Percentiles rank a stretch among this genome's conserved stretches.
Evolutionary conservation across 2,113 vertebrate genomes (phyloP).

Genomic region (Ovis aries): ARS-UI_Ramb_v3.0 NC_056054.1:273973001-273973500

Average conservation of each 20-base stretch:
- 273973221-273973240: background rate
- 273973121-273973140: background rate
- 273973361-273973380: background rate
- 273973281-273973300: background rate
- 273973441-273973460: background rate
- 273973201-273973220: background rate
- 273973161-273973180: background rate
- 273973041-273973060: background rate
- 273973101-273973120: background rate
- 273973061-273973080: background rate
- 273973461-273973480: background rate
- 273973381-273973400: background rate
- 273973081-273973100: background rate
- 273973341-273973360: background rate
- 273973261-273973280: background rate
- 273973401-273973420: background rate
- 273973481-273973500: background rate
- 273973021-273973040: background rate
- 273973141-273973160: background rate
- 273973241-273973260: background rate
- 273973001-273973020: slow-evolving; percentile 1
- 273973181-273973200: background rate
- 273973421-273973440: background rate
- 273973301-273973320: background rate
- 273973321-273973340: background rate